Evolutionary conservation across 2,113 vertebrate genomes (phyloP).

Genomic region (Sphaerodactylus townsendi): DNA sequence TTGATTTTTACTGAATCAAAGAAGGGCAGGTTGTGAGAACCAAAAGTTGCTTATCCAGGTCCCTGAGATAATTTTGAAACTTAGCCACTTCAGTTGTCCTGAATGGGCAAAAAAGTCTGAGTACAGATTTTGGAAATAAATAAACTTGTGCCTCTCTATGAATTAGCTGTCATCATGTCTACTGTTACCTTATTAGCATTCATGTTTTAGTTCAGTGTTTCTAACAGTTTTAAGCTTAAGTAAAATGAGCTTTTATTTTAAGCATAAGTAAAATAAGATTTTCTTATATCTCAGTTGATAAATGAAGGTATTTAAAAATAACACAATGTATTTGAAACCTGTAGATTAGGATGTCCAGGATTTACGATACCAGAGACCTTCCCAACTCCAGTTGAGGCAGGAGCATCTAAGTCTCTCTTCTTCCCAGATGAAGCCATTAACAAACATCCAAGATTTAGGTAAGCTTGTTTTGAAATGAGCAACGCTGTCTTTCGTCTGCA

Average conservation of each 20-base stretch:
- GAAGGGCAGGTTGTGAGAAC: too few relatives aligned
- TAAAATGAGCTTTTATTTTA: background rate
- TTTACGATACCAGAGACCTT: slow-evolving; percentile 87
- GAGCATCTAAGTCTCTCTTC: slow-evolving; percentile 94
- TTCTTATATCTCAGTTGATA: background rate
- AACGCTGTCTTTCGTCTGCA: background rate
- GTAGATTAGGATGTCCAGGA: slow-evolving; percentile 92
- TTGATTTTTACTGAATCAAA: too few relatives aligned
- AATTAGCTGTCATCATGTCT: background rate
- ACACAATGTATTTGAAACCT: slow-evolving; percentile 46
- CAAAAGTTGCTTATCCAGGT: background rate
- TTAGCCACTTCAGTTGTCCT: too few relatives aligned
- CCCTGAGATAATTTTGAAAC: background rate
- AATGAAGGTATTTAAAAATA: background rate
- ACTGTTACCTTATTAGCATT: background rate
- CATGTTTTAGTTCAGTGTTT: background rate
- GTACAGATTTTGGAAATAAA: too few relatives aligned
- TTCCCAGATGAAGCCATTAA: slow-evolving; percentile 97
- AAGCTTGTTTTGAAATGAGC: slow-evolving; percentile 16
- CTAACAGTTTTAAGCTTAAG: background rate
- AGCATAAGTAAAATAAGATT: background rate
- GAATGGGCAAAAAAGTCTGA: too few relatives aligned
- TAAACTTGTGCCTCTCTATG: background rate
- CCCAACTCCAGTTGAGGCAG: slow-evolving; percentile 88
- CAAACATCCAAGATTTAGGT: slow-evolving; percentile 95